These are phyloP conservation scores for Dromaius novaehollandiae DNA, from an alignment of 2,113 vertebrate genomes.

Conservation along the genomic window DNA sequence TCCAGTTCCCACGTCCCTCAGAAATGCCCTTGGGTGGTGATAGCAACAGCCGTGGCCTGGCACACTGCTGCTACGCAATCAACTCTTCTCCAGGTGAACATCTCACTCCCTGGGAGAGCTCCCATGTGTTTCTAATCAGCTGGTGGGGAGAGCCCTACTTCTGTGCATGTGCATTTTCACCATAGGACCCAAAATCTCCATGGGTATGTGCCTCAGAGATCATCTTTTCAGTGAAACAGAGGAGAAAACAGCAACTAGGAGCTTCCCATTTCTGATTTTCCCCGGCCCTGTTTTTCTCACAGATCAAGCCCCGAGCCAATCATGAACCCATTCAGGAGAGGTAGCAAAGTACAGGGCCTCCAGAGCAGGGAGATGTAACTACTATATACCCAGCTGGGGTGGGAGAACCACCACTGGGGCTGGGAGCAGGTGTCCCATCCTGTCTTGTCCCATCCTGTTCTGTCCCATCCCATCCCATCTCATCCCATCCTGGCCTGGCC, in stretches of 20 bases:
- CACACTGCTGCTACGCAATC: too few species aligned
- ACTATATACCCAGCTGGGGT: too few species aligned
- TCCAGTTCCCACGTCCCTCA: neutral
- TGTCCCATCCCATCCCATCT: too few species aligned
- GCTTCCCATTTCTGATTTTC: neutral
- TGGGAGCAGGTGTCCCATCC: neutral
- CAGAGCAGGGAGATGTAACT: neutral
- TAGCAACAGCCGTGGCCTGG: neutral
- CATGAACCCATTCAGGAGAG: neutral
- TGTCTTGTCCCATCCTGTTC: too few species aligned
- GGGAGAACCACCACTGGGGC: neutral
- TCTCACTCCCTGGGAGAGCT: neutral
- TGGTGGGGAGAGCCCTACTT: neutral
- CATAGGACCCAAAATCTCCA: neutral
- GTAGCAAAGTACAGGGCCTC: neutral
- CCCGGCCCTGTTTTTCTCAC: neutral
- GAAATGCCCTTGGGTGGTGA: neutral
- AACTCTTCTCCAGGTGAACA: too few species aligned
- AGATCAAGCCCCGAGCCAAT: neutral
- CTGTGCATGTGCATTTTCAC: neutral
- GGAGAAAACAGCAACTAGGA: neutral
- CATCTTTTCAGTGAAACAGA: neutral
- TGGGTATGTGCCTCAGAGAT: too few species aligned
- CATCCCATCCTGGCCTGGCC: too few species aligned
- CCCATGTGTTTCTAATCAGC: neutral